Evolutionary conservation across 2,113 vertebrate genomes (phyloP).

Genomic region (Castor canadensis): DNA sequence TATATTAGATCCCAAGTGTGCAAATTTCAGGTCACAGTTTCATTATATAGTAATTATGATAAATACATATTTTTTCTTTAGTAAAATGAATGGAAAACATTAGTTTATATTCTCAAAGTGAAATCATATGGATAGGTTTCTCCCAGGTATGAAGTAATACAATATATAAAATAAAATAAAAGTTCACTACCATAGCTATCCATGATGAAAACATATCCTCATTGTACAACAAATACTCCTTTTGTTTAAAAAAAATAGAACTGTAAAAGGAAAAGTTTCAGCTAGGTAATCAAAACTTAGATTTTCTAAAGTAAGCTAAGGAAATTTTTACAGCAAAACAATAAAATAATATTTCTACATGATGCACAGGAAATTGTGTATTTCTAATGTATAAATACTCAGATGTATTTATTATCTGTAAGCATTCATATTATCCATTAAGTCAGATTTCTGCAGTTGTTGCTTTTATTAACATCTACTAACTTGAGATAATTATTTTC

Average conservation of each 20-base stretch:
- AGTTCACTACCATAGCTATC: neutral
- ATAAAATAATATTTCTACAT: neutral
- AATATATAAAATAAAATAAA: neutral
- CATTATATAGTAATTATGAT: neutral
- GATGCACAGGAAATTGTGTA: neutral
- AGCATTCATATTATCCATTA: neutral
- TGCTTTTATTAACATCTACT: neutral
- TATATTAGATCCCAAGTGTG: neutral
- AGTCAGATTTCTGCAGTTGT: neutral
- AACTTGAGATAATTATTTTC: neutral
- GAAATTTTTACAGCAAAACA: neutral
- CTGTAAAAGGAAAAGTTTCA: neutral
- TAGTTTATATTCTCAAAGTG: neutral
- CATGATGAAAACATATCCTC: neutral
- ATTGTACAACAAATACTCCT: neutral
- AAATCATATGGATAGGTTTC: neutral
- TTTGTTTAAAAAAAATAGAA: neutral
- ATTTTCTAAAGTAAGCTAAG: neutral
- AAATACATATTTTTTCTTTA: neutral
- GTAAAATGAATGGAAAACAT: neutral
- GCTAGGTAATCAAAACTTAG: neutral
- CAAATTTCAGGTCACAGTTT: neutral
- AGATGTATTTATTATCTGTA: neutral
- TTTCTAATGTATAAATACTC: neutral
- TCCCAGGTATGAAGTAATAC: neutral